Evolutionary conservation across 2,888 invertebrate genomes (phyloP).

Genomic region (Drepanosiphum platanoidis): DNA sequence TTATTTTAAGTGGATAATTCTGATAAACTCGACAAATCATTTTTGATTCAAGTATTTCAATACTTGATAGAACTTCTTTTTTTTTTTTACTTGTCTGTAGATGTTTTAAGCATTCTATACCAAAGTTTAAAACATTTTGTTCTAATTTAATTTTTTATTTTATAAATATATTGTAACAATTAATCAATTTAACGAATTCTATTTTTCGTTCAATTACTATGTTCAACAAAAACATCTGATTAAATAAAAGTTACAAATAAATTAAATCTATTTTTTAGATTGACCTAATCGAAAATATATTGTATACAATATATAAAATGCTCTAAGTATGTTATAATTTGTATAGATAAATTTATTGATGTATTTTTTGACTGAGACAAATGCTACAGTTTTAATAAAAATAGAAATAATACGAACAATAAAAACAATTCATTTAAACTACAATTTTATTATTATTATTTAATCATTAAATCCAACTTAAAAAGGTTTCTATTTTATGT

Average conservation of each 20-base stretch:
- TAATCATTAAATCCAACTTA: neutral
- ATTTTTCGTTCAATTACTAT: neutral
- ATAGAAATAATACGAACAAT: constrained; percentile 47
- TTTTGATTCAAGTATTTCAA: neutral
- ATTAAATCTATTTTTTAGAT: constrained; percentile 36
- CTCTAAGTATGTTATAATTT: constrained; percentile 38
- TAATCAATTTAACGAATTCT: neutral
- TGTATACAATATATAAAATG: constrained; percentile 24
- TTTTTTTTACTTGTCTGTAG: neutral
- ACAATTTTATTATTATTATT: constrained; percentile 60
- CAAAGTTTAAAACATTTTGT: constrained; percentile 5
- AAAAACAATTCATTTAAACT: constrained; percentile 37
- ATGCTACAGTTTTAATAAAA: constrained; percentile 37
- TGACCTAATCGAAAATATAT: neutral
- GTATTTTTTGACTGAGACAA: constrained; percentile 50
- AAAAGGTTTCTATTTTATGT: constrained; percentile 34
- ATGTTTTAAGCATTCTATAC: neutral
- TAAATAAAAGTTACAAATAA: neutral
- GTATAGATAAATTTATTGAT: constrained; percentile 43
- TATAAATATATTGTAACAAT: neutral
- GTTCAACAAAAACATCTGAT: neutral
- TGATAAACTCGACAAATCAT: constrained; percentile 31
- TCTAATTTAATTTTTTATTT: neutral
- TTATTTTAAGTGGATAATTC: constrained; percentile 38
- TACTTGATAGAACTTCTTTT: neutral